Evolutionary conservation across 2,797 vertebrate genomes (phyloP).

Genomic region (Dendrocincla tyrannina): DNA sequence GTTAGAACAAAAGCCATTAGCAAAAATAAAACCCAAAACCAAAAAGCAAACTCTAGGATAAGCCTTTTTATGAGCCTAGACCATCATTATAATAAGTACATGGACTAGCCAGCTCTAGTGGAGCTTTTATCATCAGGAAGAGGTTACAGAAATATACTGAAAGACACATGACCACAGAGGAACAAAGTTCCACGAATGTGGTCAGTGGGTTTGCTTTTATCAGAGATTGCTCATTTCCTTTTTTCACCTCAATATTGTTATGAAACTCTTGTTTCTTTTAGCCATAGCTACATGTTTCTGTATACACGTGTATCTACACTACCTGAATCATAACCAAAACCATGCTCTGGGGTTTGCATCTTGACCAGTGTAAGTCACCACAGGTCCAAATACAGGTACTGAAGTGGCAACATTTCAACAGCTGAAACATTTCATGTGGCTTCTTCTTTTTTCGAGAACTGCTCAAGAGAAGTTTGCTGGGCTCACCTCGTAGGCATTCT

Average conservation of each 20-base stretch:
- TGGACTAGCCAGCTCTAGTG: background rate
- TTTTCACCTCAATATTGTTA: background rate
- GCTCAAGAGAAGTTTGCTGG: background rate
- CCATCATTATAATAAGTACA: background rate
- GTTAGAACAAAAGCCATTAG: background rate
- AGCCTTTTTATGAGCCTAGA: background rate
- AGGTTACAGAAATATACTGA: background rate
- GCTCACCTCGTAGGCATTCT: conserved; percentile 92
- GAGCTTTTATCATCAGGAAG: background rate
- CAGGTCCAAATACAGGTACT: background rate
- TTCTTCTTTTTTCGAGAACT: background rate
- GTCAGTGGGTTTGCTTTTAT: background rate
- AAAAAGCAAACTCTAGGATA: background rate
- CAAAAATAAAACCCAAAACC: background rate
- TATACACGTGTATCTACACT: background rate
- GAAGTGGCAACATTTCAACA: background rate
- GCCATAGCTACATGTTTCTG: background rate
- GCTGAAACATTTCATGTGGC: background rate
- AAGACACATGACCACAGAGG: background rate
- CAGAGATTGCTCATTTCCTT: background rate
- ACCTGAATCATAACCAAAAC: background rate
- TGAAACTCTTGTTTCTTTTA: background rate
- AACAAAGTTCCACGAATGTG: background rate
- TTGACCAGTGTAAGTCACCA: background rate
- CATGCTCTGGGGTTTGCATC: background rate